Base-by-base conservation (phyloP, 2,113 vertebrate species). In the Channa argus region DNA sequence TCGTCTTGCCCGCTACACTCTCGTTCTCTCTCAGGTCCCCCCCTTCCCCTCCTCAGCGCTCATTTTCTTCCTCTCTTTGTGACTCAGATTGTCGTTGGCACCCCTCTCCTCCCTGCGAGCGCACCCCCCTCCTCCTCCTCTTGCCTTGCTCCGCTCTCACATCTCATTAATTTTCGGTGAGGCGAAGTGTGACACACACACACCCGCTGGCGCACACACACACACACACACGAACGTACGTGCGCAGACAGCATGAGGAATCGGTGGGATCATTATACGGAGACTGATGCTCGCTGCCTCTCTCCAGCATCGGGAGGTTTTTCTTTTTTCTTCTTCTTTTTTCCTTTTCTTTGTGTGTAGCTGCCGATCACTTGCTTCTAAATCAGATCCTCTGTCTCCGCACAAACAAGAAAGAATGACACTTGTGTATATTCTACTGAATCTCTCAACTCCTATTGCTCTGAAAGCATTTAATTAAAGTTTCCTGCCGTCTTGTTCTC, bases 121-220 rank as follows among this genome's bases (percentile, higher is more conserved):
- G 14, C 66, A 34, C 64, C 45, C 49, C 63, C 13, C 24, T 44
- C 1, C 60, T 81, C 71, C 67, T 82, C 74, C 85, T 77, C 82
- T 80, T 15, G 85, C 86, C 83, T 88, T 74, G 64, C 90, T 86
- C 77, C 71, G 81, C 91, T 86, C 89, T 92, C 91, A 90, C 91
- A 93, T 92, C 92, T 93, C 88, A 90, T 92, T 91, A 90, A 90
- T 93, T 93, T 90, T 91, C 91, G 62, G 90, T 86, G 88, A 88
- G 86, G 89, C 87, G 77, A 92, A 90, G 88, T 92, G 92, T 93
- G 88, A 91, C 87, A 91, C 84, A 81, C 82, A 24, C 24, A 24
- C 24, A 24, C 24, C 24, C 24, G 24, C 24, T 24, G 24, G 24
- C 24, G 75, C 63, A 36, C 75, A 24, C 62, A 24, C 50, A 46